Evolutionary conservation across 1,140 invertebrate genomes (phyloP).

Genomic region (Pogonognathellus flavescens): DNA sequence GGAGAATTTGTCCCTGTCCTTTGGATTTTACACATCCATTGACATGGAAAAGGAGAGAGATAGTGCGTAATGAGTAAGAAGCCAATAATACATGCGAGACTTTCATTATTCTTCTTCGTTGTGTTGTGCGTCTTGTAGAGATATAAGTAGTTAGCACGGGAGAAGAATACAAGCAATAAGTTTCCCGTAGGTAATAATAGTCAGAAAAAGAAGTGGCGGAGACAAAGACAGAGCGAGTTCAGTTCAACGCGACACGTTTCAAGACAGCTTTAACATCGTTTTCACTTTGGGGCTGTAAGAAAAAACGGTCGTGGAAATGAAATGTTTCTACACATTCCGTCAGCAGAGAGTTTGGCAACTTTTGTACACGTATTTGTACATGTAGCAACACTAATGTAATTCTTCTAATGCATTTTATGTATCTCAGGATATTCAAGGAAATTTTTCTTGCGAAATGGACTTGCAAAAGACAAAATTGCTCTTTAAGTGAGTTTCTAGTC

Average conservation of each 20-base stretch:
- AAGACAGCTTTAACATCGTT: conserved; percentile 26
- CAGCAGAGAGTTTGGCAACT: not conserved
- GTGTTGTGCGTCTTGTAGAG: no score
- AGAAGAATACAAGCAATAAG: no score
- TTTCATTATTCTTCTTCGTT: no score
- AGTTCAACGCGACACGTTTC: conserved; percentile 7
- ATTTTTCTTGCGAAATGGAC: no score
- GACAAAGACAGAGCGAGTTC: conserved; percentile 17
- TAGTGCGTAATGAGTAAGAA: no score
- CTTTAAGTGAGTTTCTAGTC: no score
- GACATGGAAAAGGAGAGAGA: no score
- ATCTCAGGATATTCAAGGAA: not conserved
- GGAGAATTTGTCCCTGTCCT: no score
- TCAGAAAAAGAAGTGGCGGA: not conserved
- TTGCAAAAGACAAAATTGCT: no score
- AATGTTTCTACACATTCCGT: not conserved
- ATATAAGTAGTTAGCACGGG: no score
- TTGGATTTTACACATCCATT: no score
- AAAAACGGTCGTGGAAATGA: conserved; percentile 8
- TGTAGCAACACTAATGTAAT: not conserved
- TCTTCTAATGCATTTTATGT: not conserved
- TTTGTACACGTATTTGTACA: not conserved
- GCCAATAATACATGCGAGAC: no score
- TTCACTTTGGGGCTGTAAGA: not conserved
- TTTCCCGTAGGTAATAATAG: not conserved